Conservation (phyloP, 2,797 vertebrate genomes). For the Gobio occitaniae region DNA sequence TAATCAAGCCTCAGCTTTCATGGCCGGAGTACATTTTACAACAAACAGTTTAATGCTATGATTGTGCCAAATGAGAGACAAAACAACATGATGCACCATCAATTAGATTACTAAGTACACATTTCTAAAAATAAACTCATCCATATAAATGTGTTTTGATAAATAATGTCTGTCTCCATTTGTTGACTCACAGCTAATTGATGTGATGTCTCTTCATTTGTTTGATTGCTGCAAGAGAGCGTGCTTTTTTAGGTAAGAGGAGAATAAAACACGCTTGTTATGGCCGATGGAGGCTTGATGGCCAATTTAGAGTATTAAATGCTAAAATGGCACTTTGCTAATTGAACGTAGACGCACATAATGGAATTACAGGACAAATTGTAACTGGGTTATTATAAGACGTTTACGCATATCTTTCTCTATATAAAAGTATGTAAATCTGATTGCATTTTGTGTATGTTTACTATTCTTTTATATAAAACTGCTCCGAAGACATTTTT, state of each 20-base stretch:
- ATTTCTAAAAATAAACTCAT: conserved; percentile 44
- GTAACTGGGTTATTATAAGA: conserved; percentile 21
- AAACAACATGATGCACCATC: conserved; percentile 50
- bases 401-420: not conserved
- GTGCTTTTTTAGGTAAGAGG: conserved; percentile 24
- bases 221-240: conserved; percentile 28
- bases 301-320: conserved; percentile 25
- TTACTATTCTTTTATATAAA: not conserved
- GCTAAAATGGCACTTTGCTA: conserved; percentile 33
- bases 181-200: conserved; percentile 38
- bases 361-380: conserved; percentile 48
- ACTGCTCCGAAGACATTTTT: not conserved
- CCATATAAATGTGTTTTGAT: conserved; percentile 49
- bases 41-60: conserved; percentile 1
- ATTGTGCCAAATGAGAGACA: conserved; percentile 44
- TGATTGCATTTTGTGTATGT: not conserved
- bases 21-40: conserved; percentile 11
- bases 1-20: conserved; percentile 26
- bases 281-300: conserved; percentile 35
- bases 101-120: conserved; percentile 49
- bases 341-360: conserved; percentile 38
- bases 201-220: conserved; percentile 41
- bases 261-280: conserved; percentile 37
- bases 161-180: conserved; percentile 29
- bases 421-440: not conserved